Percentiles rank a stretch among this genome's conserved stretches.
These are phyloP conservation scores for Nasua narica DNA, from an alignment of 2,797 vertebrate species.

Conservation along the genomic window DNA sequence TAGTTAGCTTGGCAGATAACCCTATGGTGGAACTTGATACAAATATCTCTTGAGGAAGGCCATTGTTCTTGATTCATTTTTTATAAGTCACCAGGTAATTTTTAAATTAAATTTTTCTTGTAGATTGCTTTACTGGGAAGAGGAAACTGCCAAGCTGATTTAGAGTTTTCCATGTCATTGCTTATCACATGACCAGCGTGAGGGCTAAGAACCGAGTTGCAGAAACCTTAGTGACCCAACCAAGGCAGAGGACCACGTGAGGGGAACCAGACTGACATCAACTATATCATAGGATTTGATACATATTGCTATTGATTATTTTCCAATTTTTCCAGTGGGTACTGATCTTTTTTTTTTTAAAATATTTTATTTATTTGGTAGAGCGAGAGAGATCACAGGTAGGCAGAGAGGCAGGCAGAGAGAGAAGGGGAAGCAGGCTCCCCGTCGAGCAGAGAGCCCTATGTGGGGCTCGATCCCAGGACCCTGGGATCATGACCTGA, in stretches of 20 bases:
- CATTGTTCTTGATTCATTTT: constrained; percentile 23
- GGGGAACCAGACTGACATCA: not conserved
- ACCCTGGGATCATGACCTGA: too few relatives aligned
- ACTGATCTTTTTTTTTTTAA: too few relatives aligned
- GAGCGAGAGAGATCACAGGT: too few relatives aligned
- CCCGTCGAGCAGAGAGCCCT: too few relatives aligned
- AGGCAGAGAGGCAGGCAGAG: too few relatives aligned
- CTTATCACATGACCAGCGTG: not conserved
- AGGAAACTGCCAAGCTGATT: not conserved
- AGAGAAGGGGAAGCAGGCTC: too few relatives aligned
- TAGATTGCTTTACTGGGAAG: not conserved
- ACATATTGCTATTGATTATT: not conserved
- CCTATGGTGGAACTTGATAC: not conserved
- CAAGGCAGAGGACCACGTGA: not conserved
- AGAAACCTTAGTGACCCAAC: not conserved
- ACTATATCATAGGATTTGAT: not conserved
- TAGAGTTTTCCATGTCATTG: not conserved
- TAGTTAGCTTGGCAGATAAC: not conserved
- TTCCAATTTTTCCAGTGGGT: not conserved
- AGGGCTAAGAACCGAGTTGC: not conserved
- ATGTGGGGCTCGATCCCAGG: too few relatives aligned
- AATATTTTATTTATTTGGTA: too few relatives aligned
- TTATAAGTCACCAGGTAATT: not conserved
- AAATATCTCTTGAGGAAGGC: not conserved
- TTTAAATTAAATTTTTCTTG: not conserved